Conservation (phyloP, 2,797 vertebrate species). For the Cirrhinus molitorella region DNA sequence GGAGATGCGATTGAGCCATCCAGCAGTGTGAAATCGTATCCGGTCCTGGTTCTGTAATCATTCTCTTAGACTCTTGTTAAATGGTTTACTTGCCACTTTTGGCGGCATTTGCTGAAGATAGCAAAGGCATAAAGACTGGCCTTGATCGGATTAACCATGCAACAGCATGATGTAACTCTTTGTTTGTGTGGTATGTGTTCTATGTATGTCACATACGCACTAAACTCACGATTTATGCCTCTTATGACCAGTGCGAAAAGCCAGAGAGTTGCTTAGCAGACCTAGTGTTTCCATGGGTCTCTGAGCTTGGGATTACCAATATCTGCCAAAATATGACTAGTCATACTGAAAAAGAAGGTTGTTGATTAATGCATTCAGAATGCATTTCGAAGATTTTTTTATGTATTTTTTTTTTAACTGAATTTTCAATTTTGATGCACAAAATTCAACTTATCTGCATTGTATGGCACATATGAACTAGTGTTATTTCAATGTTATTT, state of each 20-base stretch:
- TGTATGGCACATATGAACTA: background rate
- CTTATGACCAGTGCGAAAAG: constrained; percentile 53
- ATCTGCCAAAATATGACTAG: background rate
- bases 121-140: constrained; percentile 83
- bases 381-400: background rate
- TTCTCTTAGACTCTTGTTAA: constrained; percentile 86
- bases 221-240: constrained; percentile 66
- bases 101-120: constrained; percentile 84
- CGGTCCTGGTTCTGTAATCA: constrained; percentile 81
- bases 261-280: constrained; percentile 18
- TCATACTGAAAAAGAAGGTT: background rate
- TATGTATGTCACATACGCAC: constrained; percentile 75
- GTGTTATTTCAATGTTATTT: no score
- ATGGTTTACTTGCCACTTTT: constrained; percentile 87
- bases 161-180: constrained; percentile 87
- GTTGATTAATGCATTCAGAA: background rate
- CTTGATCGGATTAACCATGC: constrained; percentile 86
- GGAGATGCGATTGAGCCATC: constrained; percentile 83
- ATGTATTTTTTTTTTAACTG: background rate
- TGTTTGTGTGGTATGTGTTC: constrained; percentile 81
- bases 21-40: constrained; percentile 85
- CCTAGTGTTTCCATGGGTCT: background rate
- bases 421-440: background rate
- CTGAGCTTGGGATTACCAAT: background rate
- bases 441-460: background rate